Evolutionary conservation across 2,113 vertebrate species (phyloP), one percentile per base, ranked within the genome.

Genomic region (Chitala chitala): DNA sequence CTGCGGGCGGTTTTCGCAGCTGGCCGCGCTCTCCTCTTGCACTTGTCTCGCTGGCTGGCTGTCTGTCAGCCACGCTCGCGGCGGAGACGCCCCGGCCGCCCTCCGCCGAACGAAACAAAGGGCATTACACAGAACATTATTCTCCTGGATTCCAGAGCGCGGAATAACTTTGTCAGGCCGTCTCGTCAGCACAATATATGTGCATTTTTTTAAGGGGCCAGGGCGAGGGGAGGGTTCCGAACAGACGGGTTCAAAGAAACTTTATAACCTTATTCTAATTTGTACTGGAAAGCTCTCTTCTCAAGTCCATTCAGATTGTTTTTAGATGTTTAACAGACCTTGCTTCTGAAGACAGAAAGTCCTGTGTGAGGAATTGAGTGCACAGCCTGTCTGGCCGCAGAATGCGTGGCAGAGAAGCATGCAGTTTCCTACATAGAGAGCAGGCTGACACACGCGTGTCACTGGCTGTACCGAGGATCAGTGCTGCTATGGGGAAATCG

Each of bases 21-120:
- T 84, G 74, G 73, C 87, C 76, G 68, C 70, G 71, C 42, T 58
- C 42, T 36, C 38, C 2, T 29, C 42, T 74, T 82, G 87, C 89
- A 91, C 91, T 91, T 92, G 91, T 91, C 83, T 89, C 82, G 68
- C 84, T 90, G 87, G 84, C 87, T 87, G 87, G 78, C 83, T 86
- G 86, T 90, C 87, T 85, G 86, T 82, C 80, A 77, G 81, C 82
- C 78, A 78, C 84, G 63, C 12, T 9, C 33, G 7, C 15, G 31
- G 9, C 20, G 17, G 63, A 17, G 22, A 7, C 13, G 13, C 5
- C 17, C 33, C 24, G 29, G 69, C 53, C 40, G 50, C n/a, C 64
- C 31, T 59, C 38, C 59, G 76, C 69, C 59, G 71, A 42, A 61
- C 74, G 51, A 66, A 72, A 31, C 40, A 59, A 71, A 78, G 75